phyloP scores from a whole-genome alignment of 2,113 vertebrate genomes.

The Chroicocephalus ridibundus region DNA sequence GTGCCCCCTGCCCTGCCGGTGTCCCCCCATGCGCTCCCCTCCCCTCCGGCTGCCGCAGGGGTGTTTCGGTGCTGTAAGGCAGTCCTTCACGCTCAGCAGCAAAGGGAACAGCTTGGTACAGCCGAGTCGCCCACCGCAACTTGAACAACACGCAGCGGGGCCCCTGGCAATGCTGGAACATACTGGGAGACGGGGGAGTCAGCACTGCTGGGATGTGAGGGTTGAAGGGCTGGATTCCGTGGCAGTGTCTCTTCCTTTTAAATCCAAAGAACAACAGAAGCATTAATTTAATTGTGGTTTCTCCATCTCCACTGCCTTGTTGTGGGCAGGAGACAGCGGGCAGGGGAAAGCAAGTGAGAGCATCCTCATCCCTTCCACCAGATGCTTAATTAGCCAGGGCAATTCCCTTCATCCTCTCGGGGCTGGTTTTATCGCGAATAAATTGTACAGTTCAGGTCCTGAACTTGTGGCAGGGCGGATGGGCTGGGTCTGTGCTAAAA shows the following conservation, averaged over 20 bases:
- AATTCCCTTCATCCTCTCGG: neutral
- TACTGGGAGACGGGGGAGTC: neutral
- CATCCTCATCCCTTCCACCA: neutral
- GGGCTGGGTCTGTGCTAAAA: neutral
- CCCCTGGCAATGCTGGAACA: neutral
- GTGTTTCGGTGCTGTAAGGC: neutral
- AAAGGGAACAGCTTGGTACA: neutral
- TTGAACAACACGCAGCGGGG: neutral
- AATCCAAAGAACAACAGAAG: neutral
- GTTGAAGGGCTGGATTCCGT: neutral
- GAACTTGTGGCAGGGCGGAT: fast-evolving
- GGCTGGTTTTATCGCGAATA: too few relatives aligned
- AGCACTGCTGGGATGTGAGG: neutral
- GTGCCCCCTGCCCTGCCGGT: neutral
- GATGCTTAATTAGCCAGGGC: too few relatives aligned
- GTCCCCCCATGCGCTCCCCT: neutral
- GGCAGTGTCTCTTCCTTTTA: neutral
- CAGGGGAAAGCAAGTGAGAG: neutral
- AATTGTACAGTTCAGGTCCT: neutral
- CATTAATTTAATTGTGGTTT: neutral
- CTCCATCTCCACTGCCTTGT: neutral
- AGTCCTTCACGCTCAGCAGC: neutral
- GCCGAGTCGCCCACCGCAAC: neutral
- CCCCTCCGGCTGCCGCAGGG: neutral
- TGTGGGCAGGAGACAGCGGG: fast-evolving